Base-by-base conservation (phyloP, 2,113 vertebrate genomes). In the Haplotaxodon microlepis region DNA sequence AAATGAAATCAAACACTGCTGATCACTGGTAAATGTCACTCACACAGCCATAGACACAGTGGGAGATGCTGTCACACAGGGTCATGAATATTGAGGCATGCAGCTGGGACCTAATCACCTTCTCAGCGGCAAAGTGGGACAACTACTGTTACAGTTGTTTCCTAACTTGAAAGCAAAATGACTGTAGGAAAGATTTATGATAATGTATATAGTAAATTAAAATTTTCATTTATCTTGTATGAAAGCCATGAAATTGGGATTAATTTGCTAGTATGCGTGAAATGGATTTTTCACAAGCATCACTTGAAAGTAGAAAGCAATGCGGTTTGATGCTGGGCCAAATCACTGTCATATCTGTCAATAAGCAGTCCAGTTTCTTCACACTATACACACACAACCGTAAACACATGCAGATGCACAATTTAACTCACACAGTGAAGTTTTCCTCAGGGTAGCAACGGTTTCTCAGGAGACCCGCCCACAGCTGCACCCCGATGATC, bases 401-500 rank as follows among this genome's bases (percentile, higher is more conserved):
- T 4, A 69, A 69, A 69, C 34, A 21, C 17, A 9, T 16, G 45
- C n/a, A 56, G 38, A 63, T 19, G 9, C 10, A 12, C 5, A 14
- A 11, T 53, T 82, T 13, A 53, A 97, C 98, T 98, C 87, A 98
- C 98, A 95, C 96, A 85, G 96, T 97, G 47, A 99, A 97, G 91
- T 98, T 96, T 89, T 97, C 96, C 94, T 99, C 98, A 0, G 97
- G 96, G 95, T 99, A 99, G 95, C 98, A 99, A 83, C 99, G 97
- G 96, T 99, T 99, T 73, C 99, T 96, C 90, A 99, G 97, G 31
- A 99, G 97, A 85, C 99, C 99, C 1, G 99, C 98, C 99, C 99
- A 99, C 89, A 99, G 97, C 96, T 99, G 99, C 42, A 99, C 99
- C 0, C 98, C 99, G 0, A 99, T 98, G 24, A 99, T 99, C 84